Evolutionary conservation across 1,140 invertebrate genomes (phyloP).

Genomic region (Propsilocerus akamusi): DNA sequence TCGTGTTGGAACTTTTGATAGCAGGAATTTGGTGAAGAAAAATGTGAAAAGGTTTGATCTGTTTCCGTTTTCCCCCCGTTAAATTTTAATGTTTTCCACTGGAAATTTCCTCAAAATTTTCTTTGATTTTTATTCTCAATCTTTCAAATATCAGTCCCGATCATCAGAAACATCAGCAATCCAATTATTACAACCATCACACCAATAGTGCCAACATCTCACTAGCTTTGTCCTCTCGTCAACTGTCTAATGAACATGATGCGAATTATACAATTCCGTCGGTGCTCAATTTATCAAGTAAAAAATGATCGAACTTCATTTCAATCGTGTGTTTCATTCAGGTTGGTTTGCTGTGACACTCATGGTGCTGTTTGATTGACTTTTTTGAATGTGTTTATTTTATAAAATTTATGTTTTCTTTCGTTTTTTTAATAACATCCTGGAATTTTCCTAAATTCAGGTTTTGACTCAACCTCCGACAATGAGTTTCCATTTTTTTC

Average conservation of each 20-base stretch:
- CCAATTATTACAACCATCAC: background rate
- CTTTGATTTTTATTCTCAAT: background rate
- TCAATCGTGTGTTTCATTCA: too few species aligned
- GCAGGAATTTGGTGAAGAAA: background rate
- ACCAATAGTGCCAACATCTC: background rate
- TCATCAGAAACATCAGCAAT: background rate
- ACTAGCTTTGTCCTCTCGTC: background rate
- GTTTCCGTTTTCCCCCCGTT: background rate
- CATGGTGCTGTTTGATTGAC: too few species aligned
- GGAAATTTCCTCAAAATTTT: too few species aligned
- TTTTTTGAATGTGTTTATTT: too few species aligned
- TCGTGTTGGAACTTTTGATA: background rate
- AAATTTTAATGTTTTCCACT: background rate
- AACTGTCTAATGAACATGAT: slow-evolving; percentile 1
- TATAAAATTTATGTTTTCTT: too few species aligned
- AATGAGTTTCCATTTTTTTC: too few species aligned
- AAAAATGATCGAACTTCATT: too few species aligned
- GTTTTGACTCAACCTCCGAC: too few species aligned
- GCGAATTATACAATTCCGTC: background rate
- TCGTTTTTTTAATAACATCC: too few species aligned
- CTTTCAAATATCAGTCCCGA: background rate
- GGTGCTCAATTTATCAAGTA: background rate
- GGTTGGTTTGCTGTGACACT: too few species aligned
- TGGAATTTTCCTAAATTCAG: too few species aligned
- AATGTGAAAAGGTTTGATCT: background rate